Evolutionary conservation across 2,888 invertebrate species (phyloP), one percentile per base, ranked within the genome.

Genomic region (Lasioglossum figueresi): DNA sequence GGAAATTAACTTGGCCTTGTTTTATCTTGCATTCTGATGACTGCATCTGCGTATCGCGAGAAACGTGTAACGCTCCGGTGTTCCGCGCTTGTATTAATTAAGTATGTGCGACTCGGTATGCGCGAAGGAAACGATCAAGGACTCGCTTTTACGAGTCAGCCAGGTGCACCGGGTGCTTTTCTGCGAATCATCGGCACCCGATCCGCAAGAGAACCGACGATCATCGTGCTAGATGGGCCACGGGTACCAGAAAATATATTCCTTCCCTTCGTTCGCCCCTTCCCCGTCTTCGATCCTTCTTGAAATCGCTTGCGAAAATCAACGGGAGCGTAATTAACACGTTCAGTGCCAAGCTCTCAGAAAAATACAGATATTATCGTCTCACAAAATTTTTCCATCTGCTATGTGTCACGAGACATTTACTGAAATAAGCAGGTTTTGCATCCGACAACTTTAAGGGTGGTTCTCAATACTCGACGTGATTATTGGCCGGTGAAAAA

Each of bases 1-100:
- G 91, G 91, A 91, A 91, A 89, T 89, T 86, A 88, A 83, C 88
- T 88, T 88, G 89, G 90, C 91, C 91, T 91, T 88, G 91, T 89
- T 88, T 89, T 89, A 90, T 88, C 89, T 85, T 84, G 91, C 89
- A 91, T 91, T 91, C 88, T 87, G 91, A 91, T 89, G 86, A 87
- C 85, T 80, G 75, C 89, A 85, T 88, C 84, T 84, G 79, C 80
- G 85, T 86, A 84, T 74, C 88, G 84, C 86, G 87, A 83, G 84
- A 85, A 84, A 83, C 82, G 77, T 80, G 59, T 73, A 80, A 76
- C 76, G 76, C 88, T 89, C 72, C 59, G 74, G 40, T 80, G 80
- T 77, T 75, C 76, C 79, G 84, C 78, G 75, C 59, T 82, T 66
- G 71, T 83, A 82, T 88, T 88, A 89, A 90, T 90, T 86, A 88